phyloP scores from a whole-genome alignment of 2,113 vertebrate species.

The Brachyhypopomus occidentalis region DNA sequence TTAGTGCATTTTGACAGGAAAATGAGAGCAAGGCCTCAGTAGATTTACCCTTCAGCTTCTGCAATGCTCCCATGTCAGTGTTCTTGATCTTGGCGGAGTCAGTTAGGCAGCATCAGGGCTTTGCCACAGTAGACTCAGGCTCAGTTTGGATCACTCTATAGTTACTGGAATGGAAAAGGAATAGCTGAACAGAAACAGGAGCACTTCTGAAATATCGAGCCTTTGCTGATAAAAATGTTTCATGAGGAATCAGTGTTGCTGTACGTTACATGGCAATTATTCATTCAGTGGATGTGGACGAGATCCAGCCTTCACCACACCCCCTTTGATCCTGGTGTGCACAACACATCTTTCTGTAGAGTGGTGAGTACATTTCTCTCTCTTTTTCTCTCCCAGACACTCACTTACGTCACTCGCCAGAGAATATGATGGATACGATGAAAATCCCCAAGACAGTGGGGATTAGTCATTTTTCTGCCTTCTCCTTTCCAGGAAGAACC shows the following conservation, averaged over 20 bases:
- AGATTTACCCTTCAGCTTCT: slow-evolving; percentile 14
- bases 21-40: too few species aligned
- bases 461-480: not conserved
- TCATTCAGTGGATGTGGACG: too few species aligned
- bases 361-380: not conserved
- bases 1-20: too few species aligned
- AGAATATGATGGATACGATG: not conserved
- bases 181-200: not conserved
- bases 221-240: too few species aligned
- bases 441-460: not conserved
- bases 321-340: not conserved
- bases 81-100: slow-evolving; percentile 22
- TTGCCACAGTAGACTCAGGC: not conserved
- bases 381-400: not conserved
- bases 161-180: slow-evolving; percentile 2
- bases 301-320: not conserved
- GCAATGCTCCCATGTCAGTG: slow-evolving; percentile 35
- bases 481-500: not conserved
- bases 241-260: too few species aligned
- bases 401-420: not conserved
- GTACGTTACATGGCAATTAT: too few species aligned
- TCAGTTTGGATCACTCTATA: not conserved
- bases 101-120: not conserved
- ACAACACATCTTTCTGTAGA: not conserved
- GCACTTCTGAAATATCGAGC: too few species aligned